Base-by-base conservation (phyloP, 2,797 vertebrate genomes). In the Mastacembelus armatus region DNA sequence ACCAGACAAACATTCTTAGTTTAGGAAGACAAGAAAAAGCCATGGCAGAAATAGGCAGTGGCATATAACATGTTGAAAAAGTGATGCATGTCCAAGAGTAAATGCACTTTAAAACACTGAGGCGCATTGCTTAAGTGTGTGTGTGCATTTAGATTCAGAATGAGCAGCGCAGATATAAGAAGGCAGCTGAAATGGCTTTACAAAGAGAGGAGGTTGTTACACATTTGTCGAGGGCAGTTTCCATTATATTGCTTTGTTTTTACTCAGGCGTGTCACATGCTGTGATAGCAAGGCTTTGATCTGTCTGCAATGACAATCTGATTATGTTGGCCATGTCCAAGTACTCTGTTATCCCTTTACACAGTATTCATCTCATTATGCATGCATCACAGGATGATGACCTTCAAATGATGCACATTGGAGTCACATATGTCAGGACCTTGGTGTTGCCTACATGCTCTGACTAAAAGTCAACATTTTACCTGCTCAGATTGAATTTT, bases 351-450 rank as follows among this genome's bases (percentile, higher is more conserved):
- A 36, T 68, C 74, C 50, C 39, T 70, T 51, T 42, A 42, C 48
- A 56, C 52, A 12, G 24, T 21, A 22, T 40, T 68, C 68, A 47
- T 55, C 77, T 80, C 66, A 71, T 88, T 85, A 81, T 55, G 70
- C 56, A 81, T 77, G 77, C 74, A 66, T 59, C 2, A 2, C 36
- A 15, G 56, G 61, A 42, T 14, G 63, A 69, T 81, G 78, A 70
- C 77, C 85, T 86, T 84, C 74, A 85, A 38, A 71, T 50, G 45
- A 56, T 39, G 58, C 67, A 49, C 44, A 29, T 62, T 33, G 58
- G 51, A 70, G 63, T 60, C 66, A 62, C 71, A 55, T 48, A 63
- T 68, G 74, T 75, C 71, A 52, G 52, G 67, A 82, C 80, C 71
- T 69, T 48, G 33, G 56, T 68, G 78, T 63, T 80, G 19, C 39